Evolutionary conservation across 2,113 vertebrate genomes (phyloP), one percentile per base, ranked within the genome.

Genomic region (Microtus richardsoni): DNA sequence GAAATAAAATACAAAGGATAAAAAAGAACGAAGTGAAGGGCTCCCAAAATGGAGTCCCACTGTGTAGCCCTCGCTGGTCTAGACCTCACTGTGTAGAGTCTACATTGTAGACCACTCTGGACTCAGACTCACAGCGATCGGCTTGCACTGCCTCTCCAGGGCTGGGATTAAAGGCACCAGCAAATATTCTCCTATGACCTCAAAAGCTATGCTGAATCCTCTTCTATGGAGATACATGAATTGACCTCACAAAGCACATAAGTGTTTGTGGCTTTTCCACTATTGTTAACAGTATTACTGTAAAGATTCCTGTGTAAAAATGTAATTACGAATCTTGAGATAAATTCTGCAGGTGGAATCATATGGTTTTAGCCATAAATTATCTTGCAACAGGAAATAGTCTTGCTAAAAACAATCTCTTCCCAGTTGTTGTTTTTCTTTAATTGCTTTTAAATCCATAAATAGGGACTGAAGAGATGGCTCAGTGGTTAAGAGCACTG

Each of bases 331-430:
- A 84, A 60, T 79, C 58, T 87, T 64, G 26, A 54, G 17, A 88
- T 75, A 88, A 93, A 89, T 88, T 85, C 74, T 95, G 49, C 13
- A 79, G 68, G 24, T 87, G 10, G 24, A 74, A 87, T 94, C 58
- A 73, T 19, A 49, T 93, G 39, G n/a, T 74, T 16, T 73, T 64
- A 21, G 13, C 9, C 70, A 12, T 64, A 60, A 91, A n/a, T 62
- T 70, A 84, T 24, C 24, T 80, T 89, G 7, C 21, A 70, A 44
- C 36, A 94, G 26, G 19, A 91, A 90, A 64, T 24, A 79, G n/a
- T 78, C 39, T 83, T 16, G n/a, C 24, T 68, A 78, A 91, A 94
- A 94, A 39, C 9, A 86, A 77, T 93, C 16, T 71, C 75, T 85
- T 0, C 33, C 17, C 41, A 47, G 39, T 66, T 88, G 39, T 66